phyloP scores from a whole-genome alignment of 2,113 vertebrate genomes.

The Onychostruthus taczanowskii region DNA sequence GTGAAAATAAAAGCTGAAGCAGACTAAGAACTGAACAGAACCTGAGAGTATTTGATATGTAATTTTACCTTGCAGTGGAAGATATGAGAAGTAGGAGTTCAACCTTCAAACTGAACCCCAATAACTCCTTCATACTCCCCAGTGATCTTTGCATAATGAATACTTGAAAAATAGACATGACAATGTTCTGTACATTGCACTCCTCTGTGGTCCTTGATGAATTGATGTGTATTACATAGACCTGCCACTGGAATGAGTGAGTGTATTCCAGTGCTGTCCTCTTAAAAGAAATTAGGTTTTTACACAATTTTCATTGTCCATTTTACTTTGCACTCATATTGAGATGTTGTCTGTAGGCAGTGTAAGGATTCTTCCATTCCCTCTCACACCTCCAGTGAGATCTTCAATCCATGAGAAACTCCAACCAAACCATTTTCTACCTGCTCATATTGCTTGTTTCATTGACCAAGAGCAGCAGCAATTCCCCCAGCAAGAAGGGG shows the following conservation, averaged over 20 bases:
- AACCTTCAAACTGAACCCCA: background rate
- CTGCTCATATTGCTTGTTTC: accelerated
- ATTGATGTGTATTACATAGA: background rate
- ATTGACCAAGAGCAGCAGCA: background rate
- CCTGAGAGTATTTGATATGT: background rate
- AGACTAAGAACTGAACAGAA: background rate
- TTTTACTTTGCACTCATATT: background rate
- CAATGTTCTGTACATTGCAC: background rate
- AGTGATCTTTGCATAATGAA: background rate
- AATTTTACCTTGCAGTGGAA: background rate
- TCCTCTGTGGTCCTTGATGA: background rate
- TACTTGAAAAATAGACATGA: background rate
- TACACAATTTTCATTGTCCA: background rate
- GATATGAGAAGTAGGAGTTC: background rate
- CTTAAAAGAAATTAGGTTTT: background rate
- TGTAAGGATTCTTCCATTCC: background rate
- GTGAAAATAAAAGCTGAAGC: background rate
- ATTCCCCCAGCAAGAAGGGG: background rate
- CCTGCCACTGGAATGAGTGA: background rate
- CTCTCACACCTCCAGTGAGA: background rate
- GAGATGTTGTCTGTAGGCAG: background rate
- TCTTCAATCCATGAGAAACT: background rate
- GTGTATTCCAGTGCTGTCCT: background rate
- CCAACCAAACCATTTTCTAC: background rate
- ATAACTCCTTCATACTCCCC: background rate